phyloP scores from a whole-genome alignment of 2,113 vertebrate genomes.

The Mugil cephalus region DNA sequence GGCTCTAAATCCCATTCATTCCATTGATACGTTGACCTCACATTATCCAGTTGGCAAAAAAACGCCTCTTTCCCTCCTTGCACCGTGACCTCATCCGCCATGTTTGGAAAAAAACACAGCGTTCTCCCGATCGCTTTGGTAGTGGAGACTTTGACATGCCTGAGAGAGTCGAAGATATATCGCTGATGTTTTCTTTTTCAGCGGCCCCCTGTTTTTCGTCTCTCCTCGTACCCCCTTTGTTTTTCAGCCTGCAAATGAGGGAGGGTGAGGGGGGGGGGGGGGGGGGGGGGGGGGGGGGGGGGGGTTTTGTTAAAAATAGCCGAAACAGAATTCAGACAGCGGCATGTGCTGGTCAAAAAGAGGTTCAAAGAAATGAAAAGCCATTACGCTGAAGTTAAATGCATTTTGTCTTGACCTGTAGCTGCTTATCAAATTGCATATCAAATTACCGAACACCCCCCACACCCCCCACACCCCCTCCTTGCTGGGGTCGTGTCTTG shows the following conservation, averaged over 20 bases:
- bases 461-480: no score
- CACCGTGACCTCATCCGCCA: constrained; percentile 75
- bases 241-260: constrained; percentile 48
- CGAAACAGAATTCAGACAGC: constrained; percentile 3
- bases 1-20: constrained; percentile 80
- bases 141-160: constrained; percentile 47
- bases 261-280: background rate
- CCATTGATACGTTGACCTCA: constrained; percentile 75
- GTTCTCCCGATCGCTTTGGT: constrained; percentile 60
- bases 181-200: constrained; percentile 69
- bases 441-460: no score
- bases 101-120: constrained; percentile 75
- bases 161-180: constrained; percentile 64
- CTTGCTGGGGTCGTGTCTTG: constrained; percentile 8
- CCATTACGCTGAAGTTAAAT: constrained; percentile 58
- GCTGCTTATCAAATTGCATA: constrained; percentile 56
- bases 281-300: background rate
- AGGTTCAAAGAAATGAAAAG: constrained; percentile 43
- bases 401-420: constrained; percentile 53
- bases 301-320: constrained; percentile 72
- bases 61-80: constrained; percentile 43
- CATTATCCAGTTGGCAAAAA: constrained; percentile 76
- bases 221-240: constrained; percentile 33
- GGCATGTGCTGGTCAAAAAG: constrained; percentile 24
- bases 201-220: constrained; percentile 50